Evolutionary conservation across 2,113 vertebrate species (phyloP).

Genomic region (Chauna torquata): DNA sequence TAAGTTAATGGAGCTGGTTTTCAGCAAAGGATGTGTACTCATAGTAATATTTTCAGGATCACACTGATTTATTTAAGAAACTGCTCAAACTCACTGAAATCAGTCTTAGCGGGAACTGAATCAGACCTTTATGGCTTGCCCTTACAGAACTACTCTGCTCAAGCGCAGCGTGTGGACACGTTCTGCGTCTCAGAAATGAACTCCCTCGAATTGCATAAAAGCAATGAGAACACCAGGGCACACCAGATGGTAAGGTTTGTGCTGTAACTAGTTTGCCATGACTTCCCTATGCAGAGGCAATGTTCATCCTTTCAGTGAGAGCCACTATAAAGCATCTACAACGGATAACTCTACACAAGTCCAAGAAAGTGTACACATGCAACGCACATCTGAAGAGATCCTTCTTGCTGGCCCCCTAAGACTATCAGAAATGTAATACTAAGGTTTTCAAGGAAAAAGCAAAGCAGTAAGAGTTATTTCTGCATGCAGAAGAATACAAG

Average conservation of each 20-base stretch:
- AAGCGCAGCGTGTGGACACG: not conserved
- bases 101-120: not conserved
- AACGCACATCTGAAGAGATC: too few relatives aligned
- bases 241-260: accelerated
- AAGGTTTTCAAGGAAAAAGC: not conserved
- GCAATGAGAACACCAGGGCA: not conserved
- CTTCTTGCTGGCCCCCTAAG: not conserved
- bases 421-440: not conserved
- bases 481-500: not conserved
- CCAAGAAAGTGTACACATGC: accelerated
- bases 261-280: not conserved
- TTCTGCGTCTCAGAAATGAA: not conserved
- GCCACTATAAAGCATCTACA: not conserved
- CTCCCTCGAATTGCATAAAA: not conserved
- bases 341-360: too few relatives aligned
- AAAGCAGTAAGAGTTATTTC: not conserved
- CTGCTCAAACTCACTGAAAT: not conserved
- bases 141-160: not conserved
- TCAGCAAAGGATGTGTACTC: not conserved
- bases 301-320: not conserved
- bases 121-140: too few relatives aligned
- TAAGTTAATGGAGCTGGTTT: not conserved
- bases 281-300: not conserved
- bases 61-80: not conserved
- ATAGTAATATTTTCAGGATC: not conserved